Evolutionary conservation across 2,888 invertebrate genomes (phyloP).

Genomic region (Ophioninae sp.): DNA sequence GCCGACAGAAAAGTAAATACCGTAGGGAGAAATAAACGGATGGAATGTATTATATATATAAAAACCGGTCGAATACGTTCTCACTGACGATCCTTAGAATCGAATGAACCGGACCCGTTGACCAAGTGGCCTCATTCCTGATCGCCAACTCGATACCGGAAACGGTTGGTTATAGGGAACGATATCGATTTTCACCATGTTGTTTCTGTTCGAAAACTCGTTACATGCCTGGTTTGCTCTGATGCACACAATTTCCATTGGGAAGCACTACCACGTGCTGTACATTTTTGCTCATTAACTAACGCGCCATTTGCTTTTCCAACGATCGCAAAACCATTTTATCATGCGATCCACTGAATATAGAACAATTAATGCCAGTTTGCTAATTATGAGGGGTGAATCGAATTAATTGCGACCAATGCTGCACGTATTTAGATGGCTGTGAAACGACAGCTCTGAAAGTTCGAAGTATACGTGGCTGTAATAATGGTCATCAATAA

Average conservation of each 20-base stretch:
- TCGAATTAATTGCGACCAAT: constrained; percentile 33
- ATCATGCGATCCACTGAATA: constrained; percentile 19
- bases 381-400: background rate
- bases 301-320: constrained; percentile 34
- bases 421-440: constrained; percentile 1
- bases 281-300: constrained; percentile 25
- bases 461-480: background rate
- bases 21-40: constrained; percentile 20
- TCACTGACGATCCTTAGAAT: constrained; percentile 77
- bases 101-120: constrained; percentile 78
- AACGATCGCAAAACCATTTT: constrained; percentile 1
- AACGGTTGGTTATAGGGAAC: constrained; percentile 69
- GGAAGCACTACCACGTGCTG: constrained; percentile 21
- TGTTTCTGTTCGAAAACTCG: constrained; percentile 46
- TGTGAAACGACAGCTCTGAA: background rate
- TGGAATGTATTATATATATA: constrained; percentile 11
- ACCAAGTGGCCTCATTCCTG: constrained; percentile 80
- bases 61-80: constrained; percentile 71
- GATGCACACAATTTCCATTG: constrained; percentile 5
- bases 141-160: constrained; percentile 75
- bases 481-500: background rate
- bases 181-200: constrained; percentile 65
- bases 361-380: constrained; percentile 12
- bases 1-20: constrained; percentile 18
- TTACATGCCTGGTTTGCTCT: constrained; percentile 10